Percentiles rank a stretch among this genome's conserved stretches.
Conservation (phyloP, 2,888 invertebrate species). For the Tetragonula carbonaria region DNA sequence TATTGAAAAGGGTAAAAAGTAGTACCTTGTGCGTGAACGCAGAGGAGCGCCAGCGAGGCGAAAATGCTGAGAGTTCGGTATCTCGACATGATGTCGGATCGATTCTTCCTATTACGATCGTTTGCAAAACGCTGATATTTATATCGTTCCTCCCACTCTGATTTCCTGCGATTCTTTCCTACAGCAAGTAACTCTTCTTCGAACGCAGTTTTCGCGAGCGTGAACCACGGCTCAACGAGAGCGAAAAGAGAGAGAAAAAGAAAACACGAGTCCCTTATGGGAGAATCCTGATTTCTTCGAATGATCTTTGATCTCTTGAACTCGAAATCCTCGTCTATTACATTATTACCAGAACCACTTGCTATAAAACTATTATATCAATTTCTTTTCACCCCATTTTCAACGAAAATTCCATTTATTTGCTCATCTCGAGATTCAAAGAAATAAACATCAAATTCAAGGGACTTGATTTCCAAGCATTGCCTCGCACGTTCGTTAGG, state of each 20-base stretch:
- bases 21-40: slow-evolving; percentile 70
- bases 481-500: no score
- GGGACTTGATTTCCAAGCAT: no score
- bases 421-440: no score
- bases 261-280: slow-evolving; percentile 34
- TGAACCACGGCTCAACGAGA: slow-evolving; percentile 36
- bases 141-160: slow-evolving; percentile 71
- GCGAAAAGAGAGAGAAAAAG: not conserved
- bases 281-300: no score
- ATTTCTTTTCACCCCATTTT: no score
- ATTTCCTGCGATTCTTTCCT: slow-evolving; percentile 57
- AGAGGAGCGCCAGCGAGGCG: slow-evolving; percentile 63
- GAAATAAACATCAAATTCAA: no score
- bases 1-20: not conserved
- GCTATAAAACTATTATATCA: no score
- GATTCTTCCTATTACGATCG: slow-evolving; percentile 56
- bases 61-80: slow-evolving; percentile 70
- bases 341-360: no score
- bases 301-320: not conserved
- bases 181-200: slow-evolving; percentile 53
- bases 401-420: no score
- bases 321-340: not conserved
- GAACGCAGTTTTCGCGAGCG: slow-evolving; percentile 35
- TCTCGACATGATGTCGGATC: slow-evolving; percentile 70
- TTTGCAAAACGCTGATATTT: slow-evolving; percentile 60